Evolutionary conservation across 2,113 vertebrate species (phyloP).

Genomic region (Cygnus atratus): DNA sequence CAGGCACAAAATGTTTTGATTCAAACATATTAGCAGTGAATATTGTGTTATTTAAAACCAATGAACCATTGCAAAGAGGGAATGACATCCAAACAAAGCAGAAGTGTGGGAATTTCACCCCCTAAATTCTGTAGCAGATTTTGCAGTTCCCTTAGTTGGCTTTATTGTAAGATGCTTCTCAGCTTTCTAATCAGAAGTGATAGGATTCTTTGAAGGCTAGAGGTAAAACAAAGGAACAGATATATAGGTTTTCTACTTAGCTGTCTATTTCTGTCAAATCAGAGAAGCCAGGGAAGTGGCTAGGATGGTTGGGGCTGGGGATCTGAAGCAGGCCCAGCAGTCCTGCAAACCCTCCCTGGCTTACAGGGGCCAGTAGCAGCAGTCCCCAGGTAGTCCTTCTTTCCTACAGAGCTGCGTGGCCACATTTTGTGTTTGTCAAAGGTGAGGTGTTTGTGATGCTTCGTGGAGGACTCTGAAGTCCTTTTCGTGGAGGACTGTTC

Average conservation of each 20-base stretch:
- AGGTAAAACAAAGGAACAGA: neutral
- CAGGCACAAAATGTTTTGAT: neutral
- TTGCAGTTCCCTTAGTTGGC: neutral
- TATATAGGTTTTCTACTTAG: neutral
- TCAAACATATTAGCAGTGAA: neutral
- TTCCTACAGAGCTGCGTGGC: neutral
- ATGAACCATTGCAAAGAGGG: neutral
- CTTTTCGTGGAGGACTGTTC: neutral
- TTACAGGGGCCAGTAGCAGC: neutral
- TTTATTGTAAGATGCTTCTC: neutral
- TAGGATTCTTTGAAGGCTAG: neutral
- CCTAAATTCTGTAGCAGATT: neutral
- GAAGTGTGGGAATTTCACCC: neutral
- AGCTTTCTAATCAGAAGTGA: neutral
- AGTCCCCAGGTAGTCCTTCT: neutral
- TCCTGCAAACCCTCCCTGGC: neutral
- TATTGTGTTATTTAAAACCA: conserved; percentile 2
- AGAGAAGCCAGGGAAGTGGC: neutral
- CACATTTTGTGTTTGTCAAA: neutral
- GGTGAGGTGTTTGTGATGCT: neutral
- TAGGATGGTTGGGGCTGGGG: neutral
- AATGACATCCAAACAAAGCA: neutral
- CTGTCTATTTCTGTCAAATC: neutral
- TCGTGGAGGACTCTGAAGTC: neutral
- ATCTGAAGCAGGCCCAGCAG: neutral